A percentile compares a stretch with the other conserved stretches of the same genome.
These are phyloP conservation scores for Sebastes trivittatus DNA, from an alignment of 2,797 vertebrate species.

Conservation along the genomic window DNA sequence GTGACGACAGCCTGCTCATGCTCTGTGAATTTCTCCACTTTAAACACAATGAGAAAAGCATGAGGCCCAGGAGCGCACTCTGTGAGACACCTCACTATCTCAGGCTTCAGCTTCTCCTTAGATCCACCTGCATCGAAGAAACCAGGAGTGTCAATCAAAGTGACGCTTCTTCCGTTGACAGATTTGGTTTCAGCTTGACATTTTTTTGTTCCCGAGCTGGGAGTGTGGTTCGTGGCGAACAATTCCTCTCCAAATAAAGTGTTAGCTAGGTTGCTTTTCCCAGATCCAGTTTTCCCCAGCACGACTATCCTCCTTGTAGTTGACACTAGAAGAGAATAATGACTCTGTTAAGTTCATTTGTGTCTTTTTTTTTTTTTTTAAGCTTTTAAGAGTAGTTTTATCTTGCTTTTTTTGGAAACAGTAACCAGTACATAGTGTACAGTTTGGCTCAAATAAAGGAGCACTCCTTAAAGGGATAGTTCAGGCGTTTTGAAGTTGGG, in stretches of 20 bases:
- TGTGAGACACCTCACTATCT: too few species aligned
- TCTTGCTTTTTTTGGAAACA: background rate
- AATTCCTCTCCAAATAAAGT: constrained; percentile 30
- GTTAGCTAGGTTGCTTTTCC: constrained; percentile 59
- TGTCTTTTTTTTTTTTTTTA: background rate
- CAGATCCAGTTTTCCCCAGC: constrained; percentile 65
- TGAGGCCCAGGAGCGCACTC: constrained; percentile 58
- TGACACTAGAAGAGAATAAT: background rate
- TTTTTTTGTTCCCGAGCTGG: constrained; percentile 28
- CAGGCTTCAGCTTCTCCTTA: too few species aligned
- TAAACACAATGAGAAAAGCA: constrained; percentile 72
- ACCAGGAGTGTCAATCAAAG: constrained; percentile 66
- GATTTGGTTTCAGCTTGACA: constrained; percentile 39
- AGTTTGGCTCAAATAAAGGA: background rate
- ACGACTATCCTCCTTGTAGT: constrained; percentile 36
- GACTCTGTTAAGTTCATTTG: background rate
- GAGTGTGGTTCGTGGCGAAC: background rate
- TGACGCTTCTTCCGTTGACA: constrained; percentile 23
- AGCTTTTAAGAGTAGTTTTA: background rate
- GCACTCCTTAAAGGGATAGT: too few species aligned
- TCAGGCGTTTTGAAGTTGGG: too few species aligned
- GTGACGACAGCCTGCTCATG: constrained; percentile 48
- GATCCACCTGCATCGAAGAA: constrained; percentile 35
- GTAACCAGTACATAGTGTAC: background rate
- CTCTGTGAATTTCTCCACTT: constrained; percentile 66